A percentile compares a stretch with the other conserved stretches of the same genome.
phyloP scores from a whole-genome alignment of 2,888 invertebrate species.

The Phytoseiulus persimilis region DNA sequence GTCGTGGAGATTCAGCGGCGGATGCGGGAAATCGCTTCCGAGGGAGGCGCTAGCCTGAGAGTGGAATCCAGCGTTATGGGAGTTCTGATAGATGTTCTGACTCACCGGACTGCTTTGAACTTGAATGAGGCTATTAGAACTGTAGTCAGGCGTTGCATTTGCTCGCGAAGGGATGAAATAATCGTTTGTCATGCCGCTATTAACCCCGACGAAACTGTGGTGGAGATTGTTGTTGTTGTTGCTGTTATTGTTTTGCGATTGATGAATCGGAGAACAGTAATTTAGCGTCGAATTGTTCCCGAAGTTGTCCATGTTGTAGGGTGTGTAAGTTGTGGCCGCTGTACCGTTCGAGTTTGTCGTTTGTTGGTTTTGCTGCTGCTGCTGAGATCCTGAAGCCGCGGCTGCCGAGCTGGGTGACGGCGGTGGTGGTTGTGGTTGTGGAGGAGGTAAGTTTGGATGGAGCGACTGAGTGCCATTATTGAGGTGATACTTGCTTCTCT shows the following conservation, averaged over 20 bases:
- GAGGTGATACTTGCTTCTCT: background rate
- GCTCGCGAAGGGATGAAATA: constrained; percentile 16
- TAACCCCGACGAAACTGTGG: background rate
- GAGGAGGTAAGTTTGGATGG: background rate
- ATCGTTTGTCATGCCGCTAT: constrained; percentile 17
- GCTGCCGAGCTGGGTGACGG: background rate
- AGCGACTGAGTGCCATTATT: background rate
- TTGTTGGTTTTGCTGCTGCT: background rate
- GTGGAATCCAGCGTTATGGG: constrained; percentile 11
- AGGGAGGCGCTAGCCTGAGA: background rate
- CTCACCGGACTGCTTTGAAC: background rate
- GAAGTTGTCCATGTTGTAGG: constrained; percentile 18
- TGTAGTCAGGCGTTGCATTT: constrained; percentile 13
- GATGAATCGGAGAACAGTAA: background rate
- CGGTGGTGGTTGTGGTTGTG: background rate
- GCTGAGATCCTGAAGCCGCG: background rate
- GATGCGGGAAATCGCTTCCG: background rate
- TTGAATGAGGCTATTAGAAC: background rate
- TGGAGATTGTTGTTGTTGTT: constrained; percentile 20
- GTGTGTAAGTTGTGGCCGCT: constrained; percentile 1
- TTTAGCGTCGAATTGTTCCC: background rate
- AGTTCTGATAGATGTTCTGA: background rate
- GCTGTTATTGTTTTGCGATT: background rate
- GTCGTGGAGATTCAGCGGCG: constrained; percentile 25
- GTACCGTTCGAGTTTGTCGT: background rate